A percentile compares a stretch with the other conserved stretches of the same genome.
Conservation (phyloP, 2,113 vertebrate genomes). For the Ochotona princeps region DNA sequence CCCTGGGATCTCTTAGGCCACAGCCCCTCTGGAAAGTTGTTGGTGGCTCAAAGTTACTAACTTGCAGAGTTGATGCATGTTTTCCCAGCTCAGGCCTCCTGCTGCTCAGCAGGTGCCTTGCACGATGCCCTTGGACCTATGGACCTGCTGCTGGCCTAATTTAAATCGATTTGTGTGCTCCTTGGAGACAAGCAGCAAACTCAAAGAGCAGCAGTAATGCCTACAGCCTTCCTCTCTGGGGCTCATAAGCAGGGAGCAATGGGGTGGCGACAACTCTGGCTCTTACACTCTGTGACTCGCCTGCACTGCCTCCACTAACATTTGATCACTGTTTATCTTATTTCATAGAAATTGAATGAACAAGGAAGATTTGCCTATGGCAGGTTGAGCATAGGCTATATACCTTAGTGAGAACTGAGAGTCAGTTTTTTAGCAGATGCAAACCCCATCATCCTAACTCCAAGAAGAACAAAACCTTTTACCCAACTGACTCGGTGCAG, state of each 20-base stretch:
- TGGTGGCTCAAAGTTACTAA: not conserved
- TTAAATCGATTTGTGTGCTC: conserved; percentile 46
- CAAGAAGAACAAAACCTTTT: not conserved
- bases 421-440: not conserved
- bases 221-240: not conserved
- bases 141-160: conserved; percentile 62
- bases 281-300: not conserved
- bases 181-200: conserved; percentile 38
- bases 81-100: conserved; percentile 59
- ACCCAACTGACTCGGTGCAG: not conserved
- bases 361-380: not conserved
- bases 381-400: not conserved
- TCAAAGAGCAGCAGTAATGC: not conserved
- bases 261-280: not conserved
- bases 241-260: not conserved
- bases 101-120: conserved; percentile 43
- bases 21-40: not conserved
- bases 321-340: not conserved
- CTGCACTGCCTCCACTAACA: not conserved
- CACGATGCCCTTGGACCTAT: not conserved
- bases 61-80: not conserved
- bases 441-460: not conserved
- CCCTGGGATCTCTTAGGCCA: not conserved
- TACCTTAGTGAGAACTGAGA: not conserved
- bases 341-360: not conserved